Evolutionary conservation across 2,888 invertebrate genomes (phyloP).

Genomic region (Epinotia brunnichana): DNA sequence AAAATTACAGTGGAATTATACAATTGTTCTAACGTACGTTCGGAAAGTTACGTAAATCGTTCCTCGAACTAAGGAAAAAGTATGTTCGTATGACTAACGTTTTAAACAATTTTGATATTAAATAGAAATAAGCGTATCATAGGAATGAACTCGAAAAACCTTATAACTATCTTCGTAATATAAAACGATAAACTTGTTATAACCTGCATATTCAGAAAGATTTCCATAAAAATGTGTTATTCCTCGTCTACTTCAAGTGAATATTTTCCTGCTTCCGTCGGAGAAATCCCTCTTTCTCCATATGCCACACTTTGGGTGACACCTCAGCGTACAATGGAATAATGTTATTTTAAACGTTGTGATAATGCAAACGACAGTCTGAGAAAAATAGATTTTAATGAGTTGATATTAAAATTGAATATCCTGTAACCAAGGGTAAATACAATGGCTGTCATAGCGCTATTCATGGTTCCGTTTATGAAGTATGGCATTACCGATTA

Average conservation of each 20-base stretch:
- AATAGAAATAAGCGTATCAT: too few species aligned
- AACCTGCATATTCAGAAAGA: constrained; percentile 7
- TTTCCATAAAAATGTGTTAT: constrained; percentile 20
- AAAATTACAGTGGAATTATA: too few species aligned
- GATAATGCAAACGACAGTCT: neutral
- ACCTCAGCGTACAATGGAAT: constrained; percentile 27
- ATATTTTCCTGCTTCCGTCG: constrained; percentile 50
- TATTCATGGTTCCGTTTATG: constrained; percentile 15
- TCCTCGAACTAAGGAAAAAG: too few species aligned
- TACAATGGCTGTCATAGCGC: constrained; percentile 1
- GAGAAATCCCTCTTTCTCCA: constrained; percentile 49
- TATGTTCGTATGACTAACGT: too few species aligned
- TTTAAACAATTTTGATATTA: too few species aligned
- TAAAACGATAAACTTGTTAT: neutral
- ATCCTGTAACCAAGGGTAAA: neutral
- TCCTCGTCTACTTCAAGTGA: constrained; percentile 46
- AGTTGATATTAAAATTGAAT: constrained; percentile 4
- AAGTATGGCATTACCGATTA: constrained; percentile 10
- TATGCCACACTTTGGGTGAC: constrained; percentile 41
- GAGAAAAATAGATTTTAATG: neutral
- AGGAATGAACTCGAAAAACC: too few species aligned
- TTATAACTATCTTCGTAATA: neutral
- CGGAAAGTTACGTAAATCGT: too few species aligned
- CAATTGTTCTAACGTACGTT: too few species aligned
- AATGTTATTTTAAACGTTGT: constrained; percentile 28